Percentiles rank a stretch among this genome's conserved stretches.
Conservation (phyloP, 2,888 invertebrate species). For the Thereva unica region DNA sequence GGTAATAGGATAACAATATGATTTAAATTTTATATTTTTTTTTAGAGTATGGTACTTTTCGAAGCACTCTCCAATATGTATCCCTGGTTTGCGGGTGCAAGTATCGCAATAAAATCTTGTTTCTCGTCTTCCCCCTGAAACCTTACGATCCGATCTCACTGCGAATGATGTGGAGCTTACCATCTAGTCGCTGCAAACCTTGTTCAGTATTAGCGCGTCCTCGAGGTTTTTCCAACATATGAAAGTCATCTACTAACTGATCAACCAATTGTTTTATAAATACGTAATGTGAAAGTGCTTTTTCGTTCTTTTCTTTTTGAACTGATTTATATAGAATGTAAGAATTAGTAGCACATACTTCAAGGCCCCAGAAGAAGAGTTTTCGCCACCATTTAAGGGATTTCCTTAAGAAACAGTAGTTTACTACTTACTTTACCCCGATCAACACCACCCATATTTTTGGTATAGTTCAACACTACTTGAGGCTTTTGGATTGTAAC, state of each 20-base stretch:
- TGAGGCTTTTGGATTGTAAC: conserved; percentile 8
- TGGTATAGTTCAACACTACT: conserved; percentile 18
- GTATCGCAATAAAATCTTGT: conserved; percentile 24
- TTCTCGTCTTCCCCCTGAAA: conserved; percentile 22
- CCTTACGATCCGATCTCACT: conserved; percentile 16
- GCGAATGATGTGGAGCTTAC: conserved; percentile 19
- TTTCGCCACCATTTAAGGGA: no score
- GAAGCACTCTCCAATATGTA: conserved; percentile 26
- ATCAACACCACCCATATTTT: conserved; percentile 27
- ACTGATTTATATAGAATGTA: conserved; percentile 23
- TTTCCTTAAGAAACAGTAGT: conserved; percentile 23
- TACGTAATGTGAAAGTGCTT: conserved; percentile 22
- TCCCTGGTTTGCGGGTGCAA: conserved; percentile 18
- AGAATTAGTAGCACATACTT: conserved; percentile 17
- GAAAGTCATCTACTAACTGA: conserved; percentile 29
- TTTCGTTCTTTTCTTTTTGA: conserved; percentile 21
- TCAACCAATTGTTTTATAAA: conserved; percentile 22
- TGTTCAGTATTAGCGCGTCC: conserved; percentile 15
- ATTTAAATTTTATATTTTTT: no score
- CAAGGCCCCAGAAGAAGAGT: no score
- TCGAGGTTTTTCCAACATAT: conserved; percentile 30
- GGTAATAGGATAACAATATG: no score
- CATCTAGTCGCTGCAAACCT: conserved; percentile 31
- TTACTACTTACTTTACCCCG: conserved; percentile 5
- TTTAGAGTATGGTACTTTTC: conserved; percentile 15